Percentiles rank a stretch among this genome's conserved stretches.
Conservation (phyloP, 1,140 invertebrate genomes). For the Macrobrachium nipponense region DNA sequence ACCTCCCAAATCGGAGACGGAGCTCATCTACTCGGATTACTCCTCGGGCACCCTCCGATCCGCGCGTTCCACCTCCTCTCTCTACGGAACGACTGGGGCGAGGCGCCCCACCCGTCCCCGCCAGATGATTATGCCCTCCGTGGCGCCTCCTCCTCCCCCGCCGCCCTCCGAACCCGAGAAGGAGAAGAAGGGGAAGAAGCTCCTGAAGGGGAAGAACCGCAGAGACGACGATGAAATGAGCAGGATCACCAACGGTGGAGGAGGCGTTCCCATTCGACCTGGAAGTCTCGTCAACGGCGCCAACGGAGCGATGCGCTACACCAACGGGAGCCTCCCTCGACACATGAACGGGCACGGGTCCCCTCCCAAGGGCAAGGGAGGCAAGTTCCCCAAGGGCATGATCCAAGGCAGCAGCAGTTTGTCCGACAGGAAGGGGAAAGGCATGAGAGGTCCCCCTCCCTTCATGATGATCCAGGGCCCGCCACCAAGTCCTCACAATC, state of each 20-base stretch:
- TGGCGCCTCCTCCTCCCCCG: slow-evolving; percentile 67
- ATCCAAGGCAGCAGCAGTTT: slow-evolving; percentile 60
- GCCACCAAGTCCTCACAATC: slow-evolving; percentile 59
- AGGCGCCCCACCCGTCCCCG: slow-evolving; percentile 73
- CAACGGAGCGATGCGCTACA: slow-evolving; percentile 37
- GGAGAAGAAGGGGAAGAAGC: slow-evolving; percentile 65
- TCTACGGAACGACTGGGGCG: slow-evolving; percentile 64
- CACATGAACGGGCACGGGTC: slow-evolving; percentile 60
- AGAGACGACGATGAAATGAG: slow-evolving; percentile 61
- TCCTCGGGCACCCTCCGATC: slow-evolving; percentile 77
- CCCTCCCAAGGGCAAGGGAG: slow-evolving; percentile 61
- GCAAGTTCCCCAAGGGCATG: slow-evolving; percentile 63
- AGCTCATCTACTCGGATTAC: slow-evolving; percentile 77
- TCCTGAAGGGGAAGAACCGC: slow-evolving; percentile 66
- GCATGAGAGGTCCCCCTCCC: slow-evolving; percentile 63
- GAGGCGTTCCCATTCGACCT: slow-evolving; percentile 50
- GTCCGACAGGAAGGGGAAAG: slow-evolving; percentile 59
- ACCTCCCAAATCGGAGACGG: slow-evolving; percentile 45
- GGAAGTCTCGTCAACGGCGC: slow-evolving; percentile 34
- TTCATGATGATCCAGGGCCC: slow-evolving; percentile 65
- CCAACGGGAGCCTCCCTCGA: slow-evolving; percentile 62
- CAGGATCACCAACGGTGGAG: slow-evolving; percentile 54
- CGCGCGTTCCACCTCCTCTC: slow-evolving; percentile 55
- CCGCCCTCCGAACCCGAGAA: slow-evolving; percentile 68
- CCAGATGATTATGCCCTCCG: slow-evolving; percentile 80